phyloP scores from a whole-genome alignment of 2,888 invertebrate genomes.

The Miltochrista miniata region DNA sequence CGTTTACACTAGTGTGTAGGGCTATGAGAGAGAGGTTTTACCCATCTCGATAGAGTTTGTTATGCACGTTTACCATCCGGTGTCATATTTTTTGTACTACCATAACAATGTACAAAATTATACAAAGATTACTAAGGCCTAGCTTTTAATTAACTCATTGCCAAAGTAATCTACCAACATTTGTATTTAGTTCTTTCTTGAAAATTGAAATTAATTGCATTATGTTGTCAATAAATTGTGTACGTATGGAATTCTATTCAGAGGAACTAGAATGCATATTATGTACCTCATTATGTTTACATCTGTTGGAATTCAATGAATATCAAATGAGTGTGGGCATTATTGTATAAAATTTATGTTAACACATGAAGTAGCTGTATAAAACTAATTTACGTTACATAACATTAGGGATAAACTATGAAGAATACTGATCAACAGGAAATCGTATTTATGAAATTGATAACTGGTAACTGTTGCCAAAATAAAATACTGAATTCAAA shows the following conservation, averaged over 20 bases:
- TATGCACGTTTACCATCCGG: background rate
- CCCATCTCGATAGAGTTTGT: too few relatives aligned
- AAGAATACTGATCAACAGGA: too few relatives aligned
- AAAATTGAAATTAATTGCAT: background rate
- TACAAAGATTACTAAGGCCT: background rate
- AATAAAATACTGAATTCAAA: too few relatives aligned
- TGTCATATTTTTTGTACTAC: too few relatives aligned
- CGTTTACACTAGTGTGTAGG: too few relatives aligned
- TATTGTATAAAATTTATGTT: background rate
- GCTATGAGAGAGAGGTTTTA: too few relatives aligned
- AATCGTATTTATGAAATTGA: too few relatives aligned
- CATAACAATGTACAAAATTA: too few relatives aligned
- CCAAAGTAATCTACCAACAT: constrained; percentile 9
- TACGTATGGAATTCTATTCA: constrained; percentile 5
- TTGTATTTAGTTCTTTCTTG: constrained; percentile 3
- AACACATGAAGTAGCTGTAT: background rate
- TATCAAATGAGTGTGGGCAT: background rate
- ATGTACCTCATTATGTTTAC: background rate
- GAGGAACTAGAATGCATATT: background rate
- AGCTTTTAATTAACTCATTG: constrained; percentile 5
- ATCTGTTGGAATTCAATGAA: background rate
- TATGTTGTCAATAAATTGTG: constrained; percentile 5
- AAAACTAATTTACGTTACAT: background rate
- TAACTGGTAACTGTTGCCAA: too few relatives aligned
- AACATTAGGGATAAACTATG: too few relatives aligned